Conservation (phyloP, 2,888 invertebrate species). For the Galerucella calmariensis region DNA sequence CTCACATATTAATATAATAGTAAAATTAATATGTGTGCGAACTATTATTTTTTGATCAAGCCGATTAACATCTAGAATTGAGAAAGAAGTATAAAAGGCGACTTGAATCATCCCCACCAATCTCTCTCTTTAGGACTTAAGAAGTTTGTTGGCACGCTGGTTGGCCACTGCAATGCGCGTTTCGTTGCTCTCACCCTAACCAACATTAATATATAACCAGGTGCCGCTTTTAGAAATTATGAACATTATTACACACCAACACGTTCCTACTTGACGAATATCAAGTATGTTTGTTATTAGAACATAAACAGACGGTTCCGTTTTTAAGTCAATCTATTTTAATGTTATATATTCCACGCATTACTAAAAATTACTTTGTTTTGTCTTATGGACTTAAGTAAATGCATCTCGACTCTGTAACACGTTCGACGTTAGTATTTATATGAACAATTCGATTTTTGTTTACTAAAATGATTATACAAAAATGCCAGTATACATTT, state of each 20-base stretch:
- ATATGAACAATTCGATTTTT: too few species aligned
- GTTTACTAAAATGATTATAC: too few species aligned
- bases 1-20: conserved; percentile 20
- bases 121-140: conserved; percentile 74
- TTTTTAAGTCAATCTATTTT: too few species aligned
- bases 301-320: background rate
- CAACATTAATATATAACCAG: conserved; percentile 61
- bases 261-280: conserved; percentile 27
- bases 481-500: too few species aligned
- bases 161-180: conserved; percentile 96
- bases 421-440: too few species aligned
- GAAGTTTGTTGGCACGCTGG: conserved; percentile 95
- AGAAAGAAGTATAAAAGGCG: conserved; percentile 63
- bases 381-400: too few species aligned
- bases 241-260: conserved; percentile 21
- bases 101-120: conserved; percentile 50
- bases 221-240: conserved; percentile 49
- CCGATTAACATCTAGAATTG: conserved; percentile 60
- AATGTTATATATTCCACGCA: too few species aligned
- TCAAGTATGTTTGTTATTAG: background rate
- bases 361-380: too few species aligned
- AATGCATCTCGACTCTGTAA: too few species aligned
- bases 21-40: conserved; percentile 29
- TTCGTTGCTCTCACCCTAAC: conserved; percentile 91
- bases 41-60: conserved; percentile 46